Base-by-base conservation (phyloP, 2,113 vertebrate species). In the Tragelaphus buxtoni region DNA sequence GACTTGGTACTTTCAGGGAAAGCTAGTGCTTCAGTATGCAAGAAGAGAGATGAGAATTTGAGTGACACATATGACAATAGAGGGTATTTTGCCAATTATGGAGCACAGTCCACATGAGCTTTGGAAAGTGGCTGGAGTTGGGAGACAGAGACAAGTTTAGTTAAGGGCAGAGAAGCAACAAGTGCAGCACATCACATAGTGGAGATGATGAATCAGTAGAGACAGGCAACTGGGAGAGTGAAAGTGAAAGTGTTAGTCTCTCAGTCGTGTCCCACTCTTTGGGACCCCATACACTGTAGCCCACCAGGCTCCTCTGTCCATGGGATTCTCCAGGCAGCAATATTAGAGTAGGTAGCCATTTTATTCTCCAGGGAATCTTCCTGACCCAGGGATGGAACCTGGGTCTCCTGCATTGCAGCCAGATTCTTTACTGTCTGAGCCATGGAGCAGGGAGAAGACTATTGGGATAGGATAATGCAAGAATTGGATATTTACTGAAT, bases 31-130 rank as follows among this genome's bases (percentile, higher is more conserved):
- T 77, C 9, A 0, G 13, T 32, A 20, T 58, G 26, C 18, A 94
- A 24, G 47, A 80, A 92, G 72, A 86, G 47, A 45, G 5, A 77
- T 55, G 63, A 87, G 17, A 79, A 61, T 82, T 84, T 93, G 63
- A 72, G 18, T 26, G 49, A 61, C 11, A 32, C 18, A 18, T 72
- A 61, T 51, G 16, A 88, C 4, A 17, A 39, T 20, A 47, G 16
- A 53, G 12, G 28, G 47, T 20, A n/a, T 26, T 82, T 86, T 77
- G 39, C 55, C 32, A 1, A 18, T 47, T 8, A 10, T 22, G n/a
- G 35, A 88, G 26, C 53, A 28, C 9, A 49, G 10, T 18, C 13
- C 30, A 8, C 30, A 4, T 47, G 69, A 60, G 26, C 30, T 88
- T 63, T 4, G 56, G 32, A 13, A 88, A 88, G 35, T 13, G 4